These are phyloP conservation scores for Chrysochloris asiatica DNA, from an alignment of 2,113 vertebrate species.

Conservation along the genomic window DNA sequence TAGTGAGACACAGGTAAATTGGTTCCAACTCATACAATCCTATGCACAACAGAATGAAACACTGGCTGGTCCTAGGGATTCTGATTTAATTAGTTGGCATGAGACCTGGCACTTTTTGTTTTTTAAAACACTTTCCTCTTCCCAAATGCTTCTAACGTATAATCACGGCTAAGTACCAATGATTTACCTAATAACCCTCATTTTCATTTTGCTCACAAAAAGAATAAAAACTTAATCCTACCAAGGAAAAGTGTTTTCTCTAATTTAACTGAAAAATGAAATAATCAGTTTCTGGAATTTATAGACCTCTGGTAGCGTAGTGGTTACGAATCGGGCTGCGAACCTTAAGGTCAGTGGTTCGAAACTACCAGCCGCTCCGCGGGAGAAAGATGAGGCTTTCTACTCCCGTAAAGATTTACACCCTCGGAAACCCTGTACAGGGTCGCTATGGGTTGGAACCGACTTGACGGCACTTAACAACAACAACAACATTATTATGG, in stretches of 20 bases:
- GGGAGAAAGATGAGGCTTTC: no score
- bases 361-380: no score
- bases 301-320: not conserved
- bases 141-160: constrained; percentile 19
- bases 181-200: not conserved
- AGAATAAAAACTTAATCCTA: not conserved
- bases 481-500: no score
- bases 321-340: no score
- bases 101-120: not conserved
- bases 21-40: no score
- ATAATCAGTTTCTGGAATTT: not conserved
- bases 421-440: no score
- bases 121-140: not conserved
- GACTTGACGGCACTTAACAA: no score
- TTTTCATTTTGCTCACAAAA: constrained; percentile 29
- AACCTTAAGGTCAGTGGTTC: no score
- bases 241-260: not conserved
- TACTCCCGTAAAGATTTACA: no score
- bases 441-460: no score
- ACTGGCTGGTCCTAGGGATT: not conserved
- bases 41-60: no score
- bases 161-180: not conserved
- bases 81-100: not conserved
- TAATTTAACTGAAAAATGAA: constrained; percentile 47
- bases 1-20: no score